Conservation (phyloP, 2,113 vertebrate genomes). For the Pygoscelis antarcticus region DNA sequence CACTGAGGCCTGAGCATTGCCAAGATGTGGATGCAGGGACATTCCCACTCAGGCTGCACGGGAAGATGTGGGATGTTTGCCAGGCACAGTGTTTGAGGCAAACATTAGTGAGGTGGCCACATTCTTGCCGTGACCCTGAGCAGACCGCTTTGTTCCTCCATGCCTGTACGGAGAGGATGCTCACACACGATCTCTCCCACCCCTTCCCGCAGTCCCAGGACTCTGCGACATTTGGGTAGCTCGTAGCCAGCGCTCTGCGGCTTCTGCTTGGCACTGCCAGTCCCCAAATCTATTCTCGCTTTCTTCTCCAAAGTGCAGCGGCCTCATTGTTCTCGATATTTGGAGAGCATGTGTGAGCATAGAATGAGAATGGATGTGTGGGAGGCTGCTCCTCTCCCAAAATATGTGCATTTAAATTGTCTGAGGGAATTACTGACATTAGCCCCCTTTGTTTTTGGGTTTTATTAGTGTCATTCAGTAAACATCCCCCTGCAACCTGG, state of each 20-base stretch:
- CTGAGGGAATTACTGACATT: constrained; percentile 52
- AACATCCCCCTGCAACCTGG: not conserved
- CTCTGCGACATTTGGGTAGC: not conserved
- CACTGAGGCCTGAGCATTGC: not conserved
- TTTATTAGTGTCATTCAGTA: constrained; percentile 35
- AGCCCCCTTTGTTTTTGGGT: constrained; percentile 3
- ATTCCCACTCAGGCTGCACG: fast-evolving
- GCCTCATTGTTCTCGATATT: not conserved
- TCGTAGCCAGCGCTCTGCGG: fast-evolving
- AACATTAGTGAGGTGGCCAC: not conserved
- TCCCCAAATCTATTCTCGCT: not conserved
- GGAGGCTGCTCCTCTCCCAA: not conserved
- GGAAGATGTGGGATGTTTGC: not conserved
- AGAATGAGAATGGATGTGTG: not conserved
- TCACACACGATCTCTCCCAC: not conserved
- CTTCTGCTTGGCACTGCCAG: not conserved
- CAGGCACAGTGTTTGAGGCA: fast-evolving
- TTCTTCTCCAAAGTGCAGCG: not conserved
- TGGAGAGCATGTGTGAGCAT: not conserved
- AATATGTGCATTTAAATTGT: constrained; percentile 60
- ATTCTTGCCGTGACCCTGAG: not conserved
- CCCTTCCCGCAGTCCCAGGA: not conserved
- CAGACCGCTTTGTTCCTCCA: not conserved
- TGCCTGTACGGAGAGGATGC: not conserved
- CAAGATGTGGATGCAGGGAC: fast-evolving